Evolutionary conservation across 2,797 vertebrate genomes (phyloP).

Genomic region (Xiphorhynchus erythropygius): DNA sequence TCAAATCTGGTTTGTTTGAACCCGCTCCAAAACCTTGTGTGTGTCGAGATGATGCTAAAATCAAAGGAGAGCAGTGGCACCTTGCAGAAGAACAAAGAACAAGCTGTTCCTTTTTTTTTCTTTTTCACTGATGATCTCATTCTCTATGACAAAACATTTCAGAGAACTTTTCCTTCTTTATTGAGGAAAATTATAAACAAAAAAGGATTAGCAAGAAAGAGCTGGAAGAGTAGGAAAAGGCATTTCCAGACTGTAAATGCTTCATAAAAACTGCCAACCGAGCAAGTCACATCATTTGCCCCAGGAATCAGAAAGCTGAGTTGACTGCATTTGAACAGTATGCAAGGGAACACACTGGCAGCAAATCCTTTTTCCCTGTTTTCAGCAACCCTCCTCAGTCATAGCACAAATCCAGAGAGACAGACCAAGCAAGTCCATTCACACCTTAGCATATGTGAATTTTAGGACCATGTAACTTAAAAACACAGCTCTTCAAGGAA

Average conservation of each 20-base stretch:
- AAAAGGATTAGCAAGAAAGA: conserved; percentile 28
- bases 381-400: conserved; percentile 10
- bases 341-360: conserved; percentile 22
- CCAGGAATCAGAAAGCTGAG: conserved; percentile 48
- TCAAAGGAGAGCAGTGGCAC: not conserved
- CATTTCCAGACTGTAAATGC: conserved; percentile 51
- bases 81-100: conserved; percentile 38
- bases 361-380: not conserved
- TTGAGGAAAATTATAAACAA: conserved; percentile 34
- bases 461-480: not conserved
- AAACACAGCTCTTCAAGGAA: not conserved
- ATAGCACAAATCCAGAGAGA: not conserved
- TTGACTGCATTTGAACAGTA: conserved; percentile 41
- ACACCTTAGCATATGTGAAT: not conserved
- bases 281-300: conserved; percentile 46
- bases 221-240: not conserved
- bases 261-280: conserved; percentile 42
- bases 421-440: not conserved
- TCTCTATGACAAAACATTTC: conserved; percentile 23
- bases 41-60: not conserved
- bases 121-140: conserved; percentile 57
- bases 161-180: conserved; percentile 29
- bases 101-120: not conserved
- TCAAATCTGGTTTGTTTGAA: not conserved
- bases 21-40: not conserved